phyloP scores from a whole-genome alignment of 2,797 vertebrate species.

The Caiman crocodilus region DNA sequence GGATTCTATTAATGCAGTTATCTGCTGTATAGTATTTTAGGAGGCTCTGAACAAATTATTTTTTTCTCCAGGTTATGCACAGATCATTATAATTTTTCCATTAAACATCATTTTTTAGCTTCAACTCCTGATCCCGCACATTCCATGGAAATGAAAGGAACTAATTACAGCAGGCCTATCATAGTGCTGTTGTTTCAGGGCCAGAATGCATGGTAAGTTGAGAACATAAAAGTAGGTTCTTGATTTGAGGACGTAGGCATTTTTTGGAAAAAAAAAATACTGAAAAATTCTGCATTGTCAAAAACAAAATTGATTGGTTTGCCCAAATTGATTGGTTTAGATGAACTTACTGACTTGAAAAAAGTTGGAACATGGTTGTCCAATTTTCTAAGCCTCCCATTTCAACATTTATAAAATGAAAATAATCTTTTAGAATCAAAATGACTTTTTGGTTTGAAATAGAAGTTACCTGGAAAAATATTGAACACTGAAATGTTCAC shows the following conservation, averaged over 20 bases:
- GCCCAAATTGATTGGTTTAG: neutral
- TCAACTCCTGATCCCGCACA: conserved; percentile 4
- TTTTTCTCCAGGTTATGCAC: conserved; percentile 28
- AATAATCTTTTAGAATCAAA: neutral
- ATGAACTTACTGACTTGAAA: neutral
- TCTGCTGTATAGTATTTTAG: conserved; percentile 35
- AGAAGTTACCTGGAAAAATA: neutral
- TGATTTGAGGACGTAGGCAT: neutral
- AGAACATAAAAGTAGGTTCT: too few species aligned
- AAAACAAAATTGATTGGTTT: neutral
- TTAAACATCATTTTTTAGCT: conserved; percentile 25
- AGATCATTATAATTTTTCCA: conserved; percentile 27
- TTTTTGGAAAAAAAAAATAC: neutral
- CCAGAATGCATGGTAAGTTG: neutral
- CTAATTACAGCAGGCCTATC: conserved; percentile 17
- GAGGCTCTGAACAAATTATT: conserved; percentile 50
- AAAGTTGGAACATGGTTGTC: neutral
- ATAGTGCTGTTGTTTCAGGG: neutral
- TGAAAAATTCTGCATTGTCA: conserved; percentile 13
- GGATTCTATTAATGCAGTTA: conserved; percentile 24
- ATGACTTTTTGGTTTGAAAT: rapidly evolving
- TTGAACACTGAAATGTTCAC: neutral
- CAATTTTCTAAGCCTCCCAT: neutral
- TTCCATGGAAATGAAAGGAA: conserved; percentile 35
- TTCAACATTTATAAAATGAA: neutral